Evolutionary conservation across 2,113 vertebrate genomes (phyloP), one percentile per base, ranked within the genome.

Genomic region (Pseudolaguvia tuberculata): DNA sequence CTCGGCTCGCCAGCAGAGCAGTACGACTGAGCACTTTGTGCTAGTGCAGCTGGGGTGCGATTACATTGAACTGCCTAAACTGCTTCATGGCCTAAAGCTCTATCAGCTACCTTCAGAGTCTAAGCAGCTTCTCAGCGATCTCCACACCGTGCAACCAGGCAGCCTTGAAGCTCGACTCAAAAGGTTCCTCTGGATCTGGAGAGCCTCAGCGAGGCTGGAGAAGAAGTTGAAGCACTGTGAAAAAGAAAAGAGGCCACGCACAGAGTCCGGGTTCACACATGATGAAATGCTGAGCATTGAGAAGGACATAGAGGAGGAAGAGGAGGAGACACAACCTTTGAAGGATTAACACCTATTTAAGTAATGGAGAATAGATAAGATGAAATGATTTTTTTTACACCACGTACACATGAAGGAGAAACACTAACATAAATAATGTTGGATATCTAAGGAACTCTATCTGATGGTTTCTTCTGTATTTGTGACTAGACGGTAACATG

Each of bases 101-200:
- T 94, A 93, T 3, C 81, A 86, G 0, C 82, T 97, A 77, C 96
- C 96, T 31, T 86, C 90, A 0, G 90, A 96, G 85, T 84, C 77
- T 5, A 79, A 77, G 4, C 81, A 27, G 0, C 88, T 98, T 50
- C 73, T 97, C 10, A 47, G 55, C 20, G 89, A 90, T 0, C 84
- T 91, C 9, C 52, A 75, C 57, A 68, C 79, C 12, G 59, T 50
- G 59, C 13, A 21, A 4, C 58, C 25, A 29, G 47, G 45, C 13
- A 57, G 29, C 10, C 1, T 74, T 21, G 66, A 63, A 1, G 18
- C 47, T 25, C 78, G 21, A 27, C 48, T 51, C 13, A 57, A 80
- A 7, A 72, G 35, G 29, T 20, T 63, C 67, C 20, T 27, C 53
- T 69, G 35, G 75, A 78, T 65, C 45, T 79, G 35, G 70, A 82